phyloP scores from a whole-genome alignment of 1,140 invertebrate genomes.

The Vollenhovia emeryi region DNA sequence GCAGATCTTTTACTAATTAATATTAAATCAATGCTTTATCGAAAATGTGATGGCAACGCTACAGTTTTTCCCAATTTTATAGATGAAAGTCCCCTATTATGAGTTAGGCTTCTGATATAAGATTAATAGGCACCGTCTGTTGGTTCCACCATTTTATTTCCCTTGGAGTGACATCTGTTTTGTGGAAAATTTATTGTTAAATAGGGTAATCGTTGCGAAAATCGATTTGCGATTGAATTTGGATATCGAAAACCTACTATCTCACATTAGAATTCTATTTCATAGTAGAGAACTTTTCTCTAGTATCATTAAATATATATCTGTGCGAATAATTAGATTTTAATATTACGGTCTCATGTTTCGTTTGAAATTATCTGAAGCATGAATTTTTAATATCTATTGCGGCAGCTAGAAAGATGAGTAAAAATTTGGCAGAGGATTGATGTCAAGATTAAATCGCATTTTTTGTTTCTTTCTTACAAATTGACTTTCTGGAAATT shows the following conservation, averaged over 20 bases:
- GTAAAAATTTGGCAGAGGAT: not conserved
- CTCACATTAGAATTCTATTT: too few species aligned
- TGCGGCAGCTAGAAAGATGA: not conserved
- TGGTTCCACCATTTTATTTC: too few species aligned
- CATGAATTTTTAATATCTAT: not conserved
- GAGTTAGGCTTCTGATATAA: too few species aligned
- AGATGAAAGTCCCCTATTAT: too few species aligned
- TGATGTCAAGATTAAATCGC: not conserved
- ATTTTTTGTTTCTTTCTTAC: not conserved
- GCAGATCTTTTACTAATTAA: not conserved
- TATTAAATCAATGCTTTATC: constrained; percentile 3
- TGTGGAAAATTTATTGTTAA: too few species aligned
- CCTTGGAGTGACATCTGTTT: too few species aligned
- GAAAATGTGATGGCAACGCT: not conserved
- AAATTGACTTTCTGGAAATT: not conserved
- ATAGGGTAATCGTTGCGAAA: too few species aligned
- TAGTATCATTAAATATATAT: too few species aligned
- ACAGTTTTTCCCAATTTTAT: not conserved
- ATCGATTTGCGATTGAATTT: too few species aligned
- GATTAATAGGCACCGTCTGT: too few species aligned
- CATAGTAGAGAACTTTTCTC: too few species aligned
- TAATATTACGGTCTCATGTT: not conserved
- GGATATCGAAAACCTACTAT: too few species aligned
- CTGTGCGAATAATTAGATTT: not conserved
- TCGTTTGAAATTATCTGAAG: not conserved